phyloP scores from a whole-genome alignment of 2,113 vertebrate genomes.

The Edolisoma coerulescens region DNA sequence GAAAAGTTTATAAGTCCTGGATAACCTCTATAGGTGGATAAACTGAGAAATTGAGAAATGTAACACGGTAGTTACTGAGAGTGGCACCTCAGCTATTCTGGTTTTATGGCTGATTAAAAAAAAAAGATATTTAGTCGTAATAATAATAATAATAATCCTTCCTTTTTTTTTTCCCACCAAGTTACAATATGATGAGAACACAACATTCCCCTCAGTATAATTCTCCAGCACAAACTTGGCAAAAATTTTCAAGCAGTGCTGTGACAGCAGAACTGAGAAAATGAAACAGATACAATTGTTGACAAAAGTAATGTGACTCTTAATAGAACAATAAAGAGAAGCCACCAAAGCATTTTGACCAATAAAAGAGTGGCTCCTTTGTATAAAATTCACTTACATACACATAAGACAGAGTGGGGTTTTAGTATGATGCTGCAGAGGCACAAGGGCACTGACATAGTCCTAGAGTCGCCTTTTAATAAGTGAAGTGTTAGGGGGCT shows the following conservation, averaged over 20 bases:
- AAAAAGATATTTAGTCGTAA: neutral
- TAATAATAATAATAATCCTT: neutral
- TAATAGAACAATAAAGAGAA: slow-evolving; percentile 2
- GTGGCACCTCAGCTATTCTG: neutral
- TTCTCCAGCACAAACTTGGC: neutral
- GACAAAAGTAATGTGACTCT: neutral
- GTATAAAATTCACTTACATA: neutral
- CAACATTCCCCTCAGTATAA: neutral
- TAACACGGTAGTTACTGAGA: neutral
- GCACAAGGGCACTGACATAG: neutral
- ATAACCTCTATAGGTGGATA: neutral
- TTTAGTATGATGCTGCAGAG: neutral
- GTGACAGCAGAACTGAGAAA: slow-evolving; percentile 1
- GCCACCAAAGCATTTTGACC: neutral
- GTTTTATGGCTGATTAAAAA: neutral
- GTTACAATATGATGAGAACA: neutral
- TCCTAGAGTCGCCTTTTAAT: slow-evolving; percentile 29
- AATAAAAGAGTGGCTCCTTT: neutral
- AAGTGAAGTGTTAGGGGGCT: slow-evolving; percentile 42
- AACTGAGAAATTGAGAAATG: neutral
- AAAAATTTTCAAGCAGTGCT: slow-evolving; percentile 18
- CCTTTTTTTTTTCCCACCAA: neutral
- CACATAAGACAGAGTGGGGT: neutral
- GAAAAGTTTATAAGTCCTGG: neutral
- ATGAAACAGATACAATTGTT: neutral